Evolutionary conservation across 2,888 invertebrate genomes (phyloP).

Genomic region (Cancer borealis): DNA sequence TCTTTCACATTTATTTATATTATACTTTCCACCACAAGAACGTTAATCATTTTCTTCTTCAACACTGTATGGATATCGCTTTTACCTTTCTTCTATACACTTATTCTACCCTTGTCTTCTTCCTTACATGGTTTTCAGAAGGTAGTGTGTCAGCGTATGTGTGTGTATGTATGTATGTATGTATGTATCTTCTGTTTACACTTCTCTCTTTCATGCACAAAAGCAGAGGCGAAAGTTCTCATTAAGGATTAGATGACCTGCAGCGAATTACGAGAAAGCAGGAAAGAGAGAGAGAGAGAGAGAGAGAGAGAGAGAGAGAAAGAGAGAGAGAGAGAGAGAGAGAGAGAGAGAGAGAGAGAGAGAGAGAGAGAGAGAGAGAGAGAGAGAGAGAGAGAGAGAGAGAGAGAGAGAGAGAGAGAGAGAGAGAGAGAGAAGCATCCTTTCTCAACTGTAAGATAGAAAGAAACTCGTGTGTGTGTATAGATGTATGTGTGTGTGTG

Average conservation of each 20-base stretch:
- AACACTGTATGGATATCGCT: neutral
- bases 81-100: neutral
- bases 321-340: neutral
- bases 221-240: neutral
- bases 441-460: neutral
- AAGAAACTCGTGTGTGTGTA: neutral
- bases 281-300: neutral
- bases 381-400: neutral
- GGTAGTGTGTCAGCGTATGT: neutral
- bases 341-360: slow-evolving; percentile 3
- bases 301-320: neutral
- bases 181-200: neutral
- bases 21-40: neutral
- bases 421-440: neutral
- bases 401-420: slow-evolving; percentile 9
- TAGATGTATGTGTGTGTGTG: slow-evolving; percentile 39
- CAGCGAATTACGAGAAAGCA: neutral
- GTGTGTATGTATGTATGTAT: neutral
- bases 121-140: neutral
- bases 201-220: neutral
- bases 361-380: neutral
- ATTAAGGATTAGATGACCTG: neutral
- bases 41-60: neutral
- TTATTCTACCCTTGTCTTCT: neutral
- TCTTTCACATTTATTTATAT: neutral